Conservation (phyloP, 64 coral and sea anemone species). For the Dendrophyllia cribrosa region DNA sequence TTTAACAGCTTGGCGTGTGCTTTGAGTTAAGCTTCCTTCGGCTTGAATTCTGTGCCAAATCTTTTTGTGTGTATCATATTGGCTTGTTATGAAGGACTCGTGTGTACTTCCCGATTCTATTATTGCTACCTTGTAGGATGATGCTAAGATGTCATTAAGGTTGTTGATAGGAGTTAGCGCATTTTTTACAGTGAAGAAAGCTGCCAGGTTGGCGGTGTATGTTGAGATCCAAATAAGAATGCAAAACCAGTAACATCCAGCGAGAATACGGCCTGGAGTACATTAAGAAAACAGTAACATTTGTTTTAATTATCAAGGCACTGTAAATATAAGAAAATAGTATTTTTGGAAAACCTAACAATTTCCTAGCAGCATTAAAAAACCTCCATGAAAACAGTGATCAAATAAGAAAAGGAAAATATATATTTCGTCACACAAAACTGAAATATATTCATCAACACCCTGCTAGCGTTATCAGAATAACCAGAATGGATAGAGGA, state of each 20-base stretch:
- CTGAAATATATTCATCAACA: too few species aligned
- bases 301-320: too few species aligned
- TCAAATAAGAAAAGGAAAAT: too few species aligned
- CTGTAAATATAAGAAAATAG: too few species aligned
- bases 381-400: too few species aligned
- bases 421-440: too few species aligned
- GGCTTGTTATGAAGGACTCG: slow-evolving; percentile 8
- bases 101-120: slow-evolving; percentile 7
- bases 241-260: slow-evolving; percentile 53
- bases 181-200: slow-evolving; percentile 37
- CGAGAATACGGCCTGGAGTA: slow-evolving; percentile 40
- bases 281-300: not conserved
- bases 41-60: slow-evolving; percentile 60
- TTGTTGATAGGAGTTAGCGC: not conserved
- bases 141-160: not conserved
- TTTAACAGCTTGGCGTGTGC: slow-evolving; percentile 9
- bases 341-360: too few species aligned
- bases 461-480: too few species aligned
- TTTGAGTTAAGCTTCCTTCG: not conserved
- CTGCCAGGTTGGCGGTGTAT: slow-evolving; percentile 58
- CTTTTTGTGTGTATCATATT: slow-evolving; percentile 47
- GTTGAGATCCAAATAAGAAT: slow-evolving; percentile 38
- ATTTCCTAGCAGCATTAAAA: too few species aligned
- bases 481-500: too few species aligned
- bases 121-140: slow-evolving; percentile 1